Base-by-base conservation (phyloP, 1,140 invertebrate species). In the Ridgeia piscesae region DNA sequence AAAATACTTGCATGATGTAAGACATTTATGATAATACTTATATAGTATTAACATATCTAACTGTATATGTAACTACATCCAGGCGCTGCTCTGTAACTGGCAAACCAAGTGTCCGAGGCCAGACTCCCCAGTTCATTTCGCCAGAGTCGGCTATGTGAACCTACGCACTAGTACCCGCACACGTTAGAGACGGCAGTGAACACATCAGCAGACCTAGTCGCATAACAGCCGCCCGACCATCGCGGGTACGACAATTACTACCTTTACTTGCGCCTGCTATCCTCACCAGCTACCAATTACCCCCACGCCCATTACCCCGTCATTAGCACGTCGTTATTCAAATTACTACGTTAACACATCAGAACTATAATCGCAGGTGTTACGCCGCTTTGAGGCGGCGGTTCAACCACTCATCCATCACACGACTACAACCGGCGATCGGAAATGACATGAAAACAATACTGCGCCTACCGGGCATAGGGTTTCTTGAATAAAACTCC, bases 401-500 rank as follows among this genome's bases (percentile, higher is more conserved):
- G 58, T 77, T 77, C 14, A 77, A 77, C 58, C 58, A 77, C 11
- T 77, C 14, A 77, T 77, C 42, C 42, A 42, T 77, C 14, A 21
- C 11, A 77, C 58, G 27, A 77, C 27, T 77, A 77, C 58, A 77
- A 77, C 27, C 17, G 27, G 27, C 27, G 58, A 4, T 77, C 58
- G 11, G 27, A 4, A 31, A 77, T 77, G 58, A 27, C 11, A 90
- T 90, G 35, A 17, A 31, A 35, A 31, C 89, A 90, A 92, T 33
- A 50, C 21, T 11, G 6, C 9, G 35, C 94, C 93, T 94, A 95
- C 95, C 96, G 93, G 97, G 97, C 93, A 97, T 97, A 0, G 98
- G 97, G 94, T 98, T 97, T 93, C 97, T 97, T 89, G 97, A 96
- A 96, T 98, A 99, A 96, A 98, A 99, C 92, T 97, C 97, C 93